Evolutionary conservation across 53 echinoderm and acorn worm genomes (phyloP), one percentile per base, ranked within the genome.

Genomic region (Temnopleurus reevesii): DNA sequence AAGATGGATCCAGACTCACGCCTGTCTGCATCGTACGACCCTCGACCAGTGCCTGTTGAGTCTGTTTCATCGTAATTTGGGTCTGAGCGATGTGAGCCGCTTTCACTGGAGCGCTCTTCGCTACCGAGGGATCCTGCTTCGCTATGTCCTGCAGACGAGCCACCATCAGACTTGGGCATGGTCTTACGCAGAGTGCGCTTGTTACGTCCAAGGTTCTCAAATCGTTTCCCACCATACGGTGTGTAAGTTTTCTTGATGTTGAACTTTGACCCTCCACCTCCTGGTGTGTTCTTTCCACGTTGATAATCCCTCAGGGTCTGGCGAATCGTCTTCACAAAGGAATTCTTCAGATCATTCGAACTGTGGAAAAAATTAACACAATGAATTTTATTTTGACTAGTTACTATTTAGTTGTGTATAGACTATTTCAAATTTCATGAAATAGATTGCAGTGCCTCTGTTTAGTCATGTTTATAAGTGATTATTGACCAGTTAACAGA

Each of bases 101-200:
- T 96, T 15, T 94, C 96, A 25, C 96, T 96, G 5, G 96, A 96
- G 5, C 92, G 79, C 65, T 94, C 96, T 58, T 96, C 96, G 60
- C 94, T 94, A 23, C 94, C 92, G 55, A 93, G 84, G 0, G 96
- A 96, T 38, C 96, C 92, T 18, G 77, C 95, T 44, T 94, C 94
- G 47, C 90, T 93, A 12, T 61, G 81, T 4, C 91, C 91, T 12
- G 91, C 90, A 8, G 91, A 91, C 5, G 92, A 92, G 7, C 83
- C 89, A 18, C 96, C 92, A 9, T 76, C 92, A 28, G 92, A 92
- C 55, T 66, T 87, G 8, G 64, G 7, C 30, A 25, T 28, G 5
- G 90, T 71, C 86, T 96, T 93, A 15, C 96, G 91, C 36, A 96
- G 87, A 12, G 95, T 96, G n/a, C 96, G 77, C 35, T 93, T 96